Evolutionary conservation across 2,888 invertebrate species (phyloP), one percentile per base, ranked within the genome.

Genomic region (Microplitis manilae): DNA sequence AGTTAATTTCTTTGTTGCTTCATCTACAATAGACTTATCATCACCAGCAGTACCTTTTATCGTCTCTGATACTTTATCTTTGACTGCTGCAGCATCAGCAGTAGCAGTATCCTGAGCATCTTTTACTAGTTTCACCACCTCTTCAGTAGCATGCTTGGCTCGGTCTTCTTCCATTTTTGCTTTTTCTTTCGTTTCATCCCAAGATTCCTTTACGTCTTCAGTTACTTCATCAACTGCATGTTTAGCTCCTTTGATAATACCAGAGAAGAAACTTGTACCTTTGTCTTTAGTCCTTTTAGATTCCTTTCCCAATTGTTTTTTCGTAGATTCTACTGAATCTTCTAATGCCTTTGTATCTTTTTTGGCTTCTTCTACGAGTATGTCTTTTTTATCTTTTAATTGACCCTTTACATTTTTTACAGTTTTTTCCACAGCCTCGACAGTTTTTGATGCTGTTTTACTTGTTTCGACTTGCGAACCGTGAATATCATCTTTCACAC

Each of bases 211-310:
- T 71, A 79, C 30, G 41, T 80, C 81, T 73, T 81, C 79, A 8
- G 81, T 73, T 73, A 81, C 79, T 39, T 81, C 81, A 38, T 78
- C 81, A 9, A 68, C 79, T 1, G 78, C 69, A 5, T 81, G 81
- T 70, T 82, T 82, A 6, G 79, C 79, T 7, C 81, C 81, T 61
- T 82, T 81, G 38, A 82, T 75, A n/a, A 82, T 80, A 17, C 82
- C 81, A 1, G 80, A 82, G 9, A 82, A 73, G 40, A 82, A 82
- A 20, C 81, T 76, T 75, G 76, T 68, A 69, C 77, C n/a, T 76
- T 80, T 80, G 5, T 77, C 79, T 61, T 81, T 81, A 13, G 71
- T 60, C 59, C 82, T 80, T 67, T 82, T 82, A 0, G 72, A 67
- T 72, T 77, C 78, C 40, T 80, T 79, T 41, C 59, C 75, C 30